phyloP scores from a whole-genome alignment of 2,797 vertebrate species.

The Alfaro cultratus region DNA sequence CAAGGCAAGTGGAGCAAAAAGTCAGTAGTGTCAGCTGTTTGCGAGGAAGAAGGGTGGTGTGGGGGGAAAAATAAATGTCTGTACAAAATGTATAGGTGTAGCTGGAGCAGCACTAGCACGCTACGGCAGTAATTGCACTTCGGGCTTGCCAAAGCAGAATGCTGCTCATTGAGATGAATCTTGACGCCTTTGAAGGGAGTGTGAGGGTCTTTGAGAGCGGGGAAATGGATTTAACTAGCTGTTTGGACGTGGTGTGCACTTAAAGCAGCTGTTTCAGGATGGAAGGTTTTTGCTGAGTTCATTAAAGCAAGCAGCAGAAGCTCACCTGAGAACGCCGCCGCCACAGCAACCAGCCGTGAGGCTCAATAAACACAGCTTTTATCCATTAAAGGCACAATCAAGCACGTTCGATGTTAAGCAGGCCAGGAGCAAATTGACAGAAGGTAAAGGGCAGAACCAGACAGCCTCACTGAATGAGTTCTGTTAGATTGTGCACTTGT shows the following conservation, averaged over 20 bases:
- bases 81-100: conserved; percentile 71
- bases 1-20: conserved; percentile 50
- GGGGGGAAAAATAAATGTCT: conserved; percentile 51
- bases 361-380: conserved; percentile 64
- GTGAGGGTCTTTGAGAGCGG: conserved; percentile 72
- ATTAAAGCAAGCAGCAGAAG: conserved; percentile 70
- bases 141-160: conserved; percentile 78
- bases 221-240: conserved; percentile 75
- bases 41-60: conserved; percentile 26
- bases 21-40: conserved; percentile 66
- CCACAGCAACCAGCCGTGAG: conserved; percentile 55
- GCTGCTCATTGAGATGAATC: conserved; percentile 81
- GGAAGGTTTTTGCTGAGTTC: conserved; percentile 71
- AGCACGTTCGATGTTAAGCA: conserved; percentile 52
- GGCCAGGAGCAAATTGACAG: conserved; percentile 43
- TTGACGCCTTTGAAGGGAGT: conserved; percentile 75
- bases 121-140: conserved; percentile 71
- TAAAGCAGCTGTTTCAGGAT: conserved; percentile 69
- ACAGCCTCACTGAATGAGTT: conserved; percentile 70
- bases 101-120: conserved; percentile 62
- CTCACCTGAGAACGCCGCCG: conserved; percentile 56
- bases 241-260: conserved; percentile 67
- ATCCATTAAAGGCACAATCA: conserved; percentile 66
- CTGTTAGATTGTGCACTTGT: conserved; percentile 81
- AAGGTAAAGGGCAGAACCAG: conserved; percentile 28